Base-by-base conservation (phyloP, 2,113 vertebrate genomes). In the Ceyx cyanopectus region DNA sequence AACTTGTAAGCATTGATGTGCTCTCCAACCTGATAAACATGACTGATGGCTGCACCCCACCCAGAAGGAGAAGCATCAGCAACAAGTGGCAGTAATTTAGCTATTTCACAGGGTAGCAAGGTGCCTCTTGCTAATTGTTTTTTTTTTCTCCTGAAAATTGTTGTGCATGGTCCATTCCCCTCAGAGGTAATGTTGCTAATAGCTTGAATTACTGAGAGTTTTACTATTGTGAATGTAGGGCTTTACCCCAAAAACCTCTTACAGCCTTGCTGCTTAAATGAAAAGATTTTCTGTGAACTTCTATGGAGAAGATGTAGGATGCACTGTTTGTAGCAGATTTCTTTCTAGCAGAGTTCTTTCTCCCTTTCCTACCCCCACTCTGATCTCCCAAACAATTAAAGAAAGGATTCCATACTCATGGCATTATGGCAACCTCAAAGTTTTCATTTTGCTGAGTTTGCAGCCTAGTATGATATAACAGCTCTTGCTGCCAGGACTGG, bases 11-110 rank as follows among this genome's bases (percentile, higher is more conserved):
- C 51, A 60, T 73, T 67, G 75, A 37, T 50, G n/a, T 69, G 88
- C 68, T 91, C 70, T 74, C 54, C 82, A 68, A 40, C 83, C 69
- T 81, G 87, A 93, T 95, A 72, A 81, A 78, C 72, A 50, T 0
- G 23, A 72, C 79, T 41, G 41, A 93, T 56, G 85, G 43, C 65
- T 74, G 45, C 81, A 69, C 95, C 57, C 60, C 78, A 65, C 84
- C 90, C 92, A 57, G 53, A 85, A 81, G 50, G 37, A 66, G 62
- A 68, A 51, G 60, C 62, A 94, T 81, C 87, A 90, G 82, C 78
- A 81, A 13, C 85, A 78, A 61, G 90, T 54, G 66, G 29, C 92
- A 45, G 69, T 75, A 62, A 89, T 91, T 78, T 62, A 69, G 63
- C 19, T 18, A 3, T 66, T 83, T 67, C 78, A 61, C 54, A 56